Conservation (phyloP, 2,888 invertebrate genomes). For the Macrosoma leucophasiata region DNA sequence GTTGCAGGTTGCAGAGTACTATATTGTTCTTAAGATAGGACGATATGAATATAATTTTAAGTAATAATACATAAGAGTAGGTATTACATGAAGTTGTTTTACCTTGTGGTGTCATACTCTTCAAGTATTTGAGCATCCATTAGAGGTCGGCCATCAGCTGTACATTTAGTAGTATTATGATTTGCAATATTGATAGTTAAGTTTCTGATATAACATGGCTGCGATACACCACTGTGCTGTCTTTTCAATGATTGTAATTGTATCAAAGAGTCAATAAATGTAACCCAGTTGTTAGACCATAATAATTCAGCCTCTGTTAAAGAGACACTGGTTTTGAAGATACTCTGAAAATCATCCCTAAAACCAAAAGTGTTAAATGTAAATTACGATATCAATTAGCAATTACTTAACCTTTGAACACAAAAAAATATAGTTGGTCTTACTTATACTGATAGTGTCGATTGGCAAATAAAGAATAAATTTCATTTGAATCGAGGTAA, state of each 20-base stretch:
- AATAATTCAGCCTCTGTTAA: slow-evolving; percentile 5
- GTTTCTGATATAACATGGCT: slow-evolving; percentile 5
- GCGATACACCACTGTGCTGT: not conserved
- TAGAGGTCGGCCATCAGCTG: not conserved
- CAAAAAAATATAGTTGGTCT: no score
- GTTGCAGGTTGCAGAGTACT: no score
- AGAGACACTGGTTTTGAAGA: slow-evolving; percentile 6
- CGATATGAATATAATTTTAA: no score
- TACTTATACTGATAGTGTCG: no score
- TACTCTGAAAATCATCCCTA: slow-evolving; percentile 3
- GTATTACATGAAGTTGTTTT: no score
- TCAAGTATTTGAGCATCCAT: slow-evolving; percentile 2
- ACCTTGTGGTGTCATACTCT: slow-evolving; percentile 6
- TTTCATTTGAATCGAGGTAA: no score
- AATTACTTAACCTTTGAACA: no score
- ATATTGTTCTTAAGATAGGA: no score
- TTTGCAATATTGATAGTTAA: slow-evolving; percentile 7
- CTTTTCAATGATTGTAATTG: slow-evolving; percentile 3
- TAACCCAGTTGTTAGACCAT: slow-evolving; percentile 46
- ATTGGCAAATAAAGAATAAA: no score
- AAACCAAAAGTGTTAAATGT: no score
- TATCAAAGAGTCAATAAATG: slow-evolving; percentile 4
- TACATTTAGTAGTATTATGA: not conserved
- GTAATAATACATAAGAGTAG: no score
- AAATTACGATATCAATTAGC: no score